A percentile compares a stretch with the other conserved stretches of the same genome.
Conservation (phyloP, 2,888 invertebrate genomes). For the Pyrochroa serraticornis region DNA sequence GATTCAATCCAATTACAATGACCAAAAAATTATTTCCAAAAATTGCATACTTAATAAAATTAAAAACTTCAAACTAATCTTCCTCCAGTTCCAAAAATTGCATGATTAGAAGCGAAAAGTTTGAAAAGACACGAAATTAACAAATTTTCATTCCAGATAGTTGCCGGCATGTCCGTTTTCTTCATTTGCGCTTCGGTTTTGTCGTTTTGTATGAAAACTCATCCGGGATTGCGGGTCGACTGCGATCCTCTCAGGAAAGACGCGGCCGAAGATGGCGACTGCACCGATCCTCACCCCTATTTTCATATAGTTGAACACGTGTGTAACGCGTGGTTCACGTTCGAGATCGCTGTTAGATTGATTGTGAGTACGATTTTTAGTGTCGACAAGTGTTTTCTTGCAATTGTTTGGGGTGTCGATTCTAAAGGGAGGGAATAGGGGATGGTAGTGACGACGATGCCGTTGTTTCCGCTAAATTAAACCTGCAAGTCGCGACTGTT, state of each 20-base stretch:
- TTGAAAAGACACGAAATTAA: not conserved
- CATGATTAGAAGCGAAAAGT: too few species aligned
- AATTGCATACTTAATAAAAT: not conserved
- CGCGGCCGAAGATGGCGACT: conserved; percentile 41
- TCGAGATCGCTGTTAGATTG: conserved; percentile 86
- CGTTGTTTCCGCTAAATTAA: too few species aligned
- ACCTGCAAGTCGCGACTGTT: too few species aligned
- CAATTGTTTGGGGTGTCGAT: too few species aligned
- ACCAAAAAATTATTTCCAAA: not conserved
- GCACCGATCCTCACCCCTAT: conserved; percentile 61
- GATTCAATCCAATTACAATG: not conserved
- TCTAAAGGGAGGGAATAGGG: too few species aligned
- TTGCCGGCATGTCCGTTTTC: conserved; percentile 91
- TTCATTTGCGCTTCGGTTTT: conserved; percentile 96
- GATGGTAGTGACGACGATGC: too few species aligned
- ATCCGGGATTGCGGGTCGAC: conserved; percentile 79
- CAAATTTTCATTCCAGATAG: conserved; percentile 68
- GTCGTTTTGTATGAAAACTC: conserved; percentile 95
- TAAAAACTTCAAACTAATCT: too few species aligned
- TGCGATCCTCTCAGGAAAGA: conserved; percentile 39
- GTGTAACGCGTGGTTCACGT: conserved; percentile 96
- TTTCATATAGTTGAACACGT: conserved; percentile 93
- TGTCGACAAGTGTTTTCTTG: not conserved
- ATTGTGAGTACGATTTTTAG: conserved; percentile 71
- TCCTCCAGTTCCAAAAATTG: too few species aligned